A percentile compares a stretch with the other conserved stretches of the same genome.
Conservation (phyloP, 2,888 invertebrate species). For the Marronus borbonicus region DNA sequence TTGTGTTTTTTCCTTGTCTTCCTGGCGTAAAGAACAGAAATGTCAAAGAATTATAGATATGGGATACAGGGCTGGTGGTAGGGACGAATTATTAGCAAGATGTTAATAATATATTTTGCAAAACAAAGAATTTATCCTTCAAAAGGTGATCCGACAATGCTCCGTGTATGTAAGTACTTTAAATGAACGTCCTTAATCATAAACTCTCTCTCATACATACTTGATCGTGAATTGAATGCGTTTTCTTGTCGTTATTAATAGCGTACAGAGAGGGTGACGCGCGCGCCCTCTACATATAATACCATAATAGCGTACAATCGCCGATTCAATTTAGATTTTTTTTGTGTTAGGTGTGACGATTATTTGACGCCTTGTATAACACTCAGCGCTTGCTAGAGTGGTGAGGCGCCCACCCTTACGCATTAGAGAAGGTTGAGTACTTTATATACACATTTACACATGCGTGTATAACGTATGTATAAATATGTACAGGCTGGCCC, state of each 20-base stretch:
- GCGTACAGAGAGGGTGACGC: slow-evolving; percentile 56
- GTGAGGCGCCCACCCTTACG: background rate
- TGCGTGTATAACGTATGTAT: background rate
- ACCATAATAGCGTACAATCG: slow-evolving; percentile 81
- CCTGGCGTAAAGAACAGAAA: too few relatives aligned
- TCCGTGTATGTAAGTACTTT: too few relatives aligned
- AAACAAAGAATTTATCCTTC: too few relatives aligned
- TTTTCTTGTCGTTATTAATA: slow-evolving; percentile 63
- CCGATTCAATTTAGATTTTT: slow-evolving; percentile 79
- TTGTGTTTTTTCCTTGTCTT: too few relatives aligned
- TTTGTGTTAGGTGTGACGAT: slow-evolving; percentile 68
- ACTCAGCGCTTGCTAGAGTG: slow-evolving; percentile 37
- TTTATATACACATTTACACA: slow-evolving; percentile 3
- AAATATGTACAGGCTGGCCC: too few relatives aligned
- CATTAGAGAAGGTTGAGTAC: too few relatives aligned
- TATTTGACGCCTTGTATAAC: slow-evolving; percentile 68
- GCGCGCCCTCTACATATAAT: slow-evolving; percentile 78
- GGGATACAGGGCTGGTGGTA: too few relatives aligned
- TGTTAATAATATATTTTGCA: too few relatives aligned
- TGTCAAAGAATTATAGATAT: too few relatives aligned
- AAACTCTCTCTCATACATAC: slow-evolving; percentile 70
- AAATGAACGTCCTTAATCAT: slow-evolving; percentile 60
- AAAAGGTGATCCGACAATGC: too few relatives aligned
- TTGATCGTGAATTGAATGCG: slow-evolving; percentile 69
- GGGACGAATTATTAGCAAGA: too few relatives aligned